Evolutionary conservation across 2,113 vertebrate genomes (phyloP), one percentile per base, ranked within the genome.

Genomic region (Procapra przewalskii): DNA sequence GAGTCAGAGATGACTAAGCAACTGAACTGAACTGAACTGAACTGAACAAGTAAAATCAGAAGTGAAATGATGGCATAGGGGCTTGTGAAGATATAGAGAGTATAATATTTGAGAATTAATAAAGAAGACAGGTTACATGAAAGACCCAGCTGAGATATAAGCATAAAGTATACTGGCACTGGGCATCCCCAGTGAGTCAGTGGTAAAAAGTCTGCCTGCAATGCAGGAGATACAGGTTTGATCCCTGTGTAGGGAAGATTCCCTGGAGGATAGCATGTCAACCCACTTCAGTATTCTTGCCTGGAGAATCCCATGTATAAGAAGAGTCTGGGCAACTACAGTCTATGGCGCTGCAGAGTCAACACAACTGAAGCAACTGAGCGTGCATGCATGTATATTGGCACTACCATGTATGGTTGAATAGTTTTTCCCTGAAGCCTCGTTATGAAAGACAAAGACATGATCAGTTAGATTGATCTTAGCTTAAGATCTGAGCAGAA

Each of bases 311-410:
- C 67, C 5, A 40, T 23, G 67, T 75, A 40, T 75, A 75, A 25
- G 67, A 71, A 71, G 19, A 75, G 36, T 5, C 10, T 40, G 67
- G 19, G n/a, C 23, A 36, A 75, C 5, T 23, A 75, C 19, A 75
- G 21, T 75, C 67, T 36, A 75, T 75, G 21, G 36, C 0, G 0
- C 40, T 40, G n/a, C 36, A 40, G 10, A 75, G 19, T 13, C 11
- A 6, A 11, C 36, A 23, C 67, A 40, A 25, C 36, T 40, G 36
- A 75, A 75, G 67, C n/a, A 75, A 23, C 67, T 13, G 21, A 25
- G 19, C 19, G 6, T 0, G 19, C 36, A 75, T 40, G 21, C 36
- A 23, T 0, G 1, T 36, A 40, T 81, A 4, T 59, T 57, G 17
- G 48, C 29, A 79, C 19, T 92, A 57, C n/a, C 5, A 13, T 14